Conservation (phyloP, 1,140 invertebrate genomes). For the Drosophila hydei region DNA sequence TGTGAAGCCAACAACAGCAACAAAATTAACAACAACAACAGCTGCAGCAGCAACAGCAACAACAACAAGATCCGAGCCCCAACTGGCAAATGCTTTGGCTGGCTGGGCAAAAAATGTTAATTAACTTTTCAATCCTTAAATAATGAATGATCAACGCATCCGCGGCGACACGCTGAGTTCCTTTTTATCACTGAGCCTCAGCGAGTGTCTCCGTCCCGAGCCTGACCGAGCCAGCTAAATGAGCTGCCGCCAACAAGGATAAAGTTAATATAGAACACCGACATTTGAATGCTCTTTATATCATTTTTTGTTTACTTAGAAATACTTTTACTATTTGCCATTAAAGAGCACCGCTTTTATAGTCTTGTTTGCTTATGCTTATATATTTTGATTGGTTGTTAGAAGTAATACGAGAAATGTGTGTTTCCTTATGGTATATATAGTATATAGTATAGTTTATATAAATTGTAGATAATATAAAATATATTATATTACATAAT, state of each 20-base stretch:
- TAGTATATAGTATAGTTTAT: too few species aligned
- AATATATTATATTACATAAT: too few species aligned
- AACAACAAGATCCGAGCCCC: neutral
- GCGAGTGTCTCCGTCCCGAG: constrained; percentile 10
- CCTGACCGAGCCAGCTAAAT: constrained; percentile 9
- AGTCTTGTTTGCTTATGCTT: too few species aligned
- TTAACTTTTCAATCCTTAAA: constrained; percentile 84
- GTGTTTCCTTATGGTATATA: too few species aligned
- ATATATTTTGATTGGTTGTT: too few species aligned
- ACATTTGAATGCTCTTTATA: neutral
- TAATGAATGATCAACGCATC: constrained; percentile 84
- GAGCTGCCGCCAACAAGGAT: constrained; percentile 19
- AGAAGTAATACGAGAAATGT: too few species aligned
- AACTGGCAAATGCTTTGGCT: constrained; percentile 32
- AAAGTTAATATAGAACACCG: too few species aligned
- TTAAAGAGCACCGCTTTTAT: too few species aligned
- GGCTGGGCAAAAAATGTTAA: constrained; percentile 83
- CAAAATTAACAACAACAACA: constrained; percentile 8
- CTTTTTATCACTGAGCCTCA: constrained; percentile 80
- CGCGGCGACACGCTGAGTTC: constrained; percentile 83
- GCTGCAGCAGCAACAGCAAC: constrained; percentile 5
- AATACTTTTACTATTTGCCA: too few species aligned
- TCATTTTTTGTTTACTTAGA: too few species aligned
- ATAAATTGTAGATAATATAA: too few species aligned
- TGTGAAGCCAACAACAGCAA: constrained; percentile 19